Evolutionary conservation across 2,888 invertebrate genomes (phyloP).

Genomic region (Rotaria sp.): DNA sequence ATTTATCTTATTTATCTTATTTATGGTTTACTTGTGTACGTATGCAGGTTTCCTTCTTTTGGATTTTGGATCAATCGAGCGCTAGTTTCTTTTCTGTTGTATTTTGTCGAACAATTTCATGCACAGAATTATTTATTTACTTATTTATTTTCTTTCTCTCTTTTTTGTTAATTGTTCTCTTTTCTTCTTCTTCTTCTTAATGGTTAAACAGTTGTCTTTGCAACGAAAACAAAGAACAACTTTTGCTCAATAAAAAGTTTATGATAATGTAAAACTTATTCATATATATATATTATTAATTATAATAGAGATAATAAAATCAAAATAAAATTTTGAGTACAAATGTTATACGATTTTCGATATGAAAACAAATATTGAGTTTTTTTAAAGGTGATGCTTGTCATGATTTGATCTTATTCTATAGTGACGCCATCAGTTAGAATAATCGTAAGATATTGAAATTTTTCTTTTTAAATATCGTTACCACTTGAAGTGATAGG

Average conservation of each 20-base stretch:
- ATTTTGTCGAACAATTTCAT: not conserved
- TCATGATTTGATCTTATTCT: no score
- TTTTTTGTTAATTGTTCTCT: not conserved
- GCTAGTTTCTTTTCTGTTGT: slow-evolving; percentile 11
- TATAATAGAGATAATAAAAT: not conserved
- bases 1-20: not conserved
- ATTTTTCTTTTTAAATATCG: no score
- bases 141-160: not conserved
- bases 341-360: no score
- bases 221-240: not conserved
- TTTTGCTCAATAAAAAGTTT: not conserved
- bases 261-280: not conserved
- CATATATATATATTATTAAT: not conserved
- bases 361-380: no score
- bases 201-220: not conserved
- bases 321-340: no score
- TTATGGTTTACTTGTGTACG: not conserved
- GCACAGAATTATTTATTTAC: slow-evolving; percentile 4
- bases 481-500: no score
- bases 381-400: no score
- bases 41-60: slow-evolving; percentile 2
- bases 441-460: no score
- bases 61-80: not conserved
- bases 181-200: not conserved
- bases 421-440: no score